Evolutionary conservation across 2,888 invertebrate genomes (phyloP).

Genomic region (Apamea sordens): DNA sequence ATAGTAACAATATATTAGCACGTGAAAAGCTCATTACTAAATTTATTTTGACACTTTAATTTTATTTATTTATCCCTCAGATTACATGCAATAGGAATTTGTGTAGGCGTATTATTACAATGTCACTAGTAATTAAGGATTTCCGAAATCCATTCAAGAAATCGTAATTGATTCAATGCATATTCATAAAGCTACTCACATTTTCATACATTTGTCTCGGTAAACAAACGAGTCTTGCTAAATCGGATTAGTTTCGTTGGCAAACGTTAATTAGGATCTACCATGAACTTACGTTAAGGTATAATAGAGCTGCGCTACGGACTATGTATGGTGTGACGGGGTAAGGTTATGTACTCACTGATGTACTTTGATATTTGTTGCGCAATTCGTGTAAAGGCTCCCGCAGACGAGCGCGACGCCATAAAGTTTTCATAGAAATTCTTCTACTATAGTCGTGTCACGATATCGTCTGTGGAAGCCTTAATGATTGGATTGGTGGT

Average conservation of each 20-base stretch:
- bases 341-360: conserved; percentile 12
- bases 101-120: conserved; percentile 44
- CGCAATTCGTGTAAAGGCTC: neutral
- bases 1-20: neutral
- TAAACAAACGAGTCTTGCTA: conserved; percentile 48
- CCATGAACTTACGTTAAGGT: conserved; percentile 52
- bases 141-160: conserved; percentile 60
- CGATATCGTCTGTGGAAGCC: neutral
- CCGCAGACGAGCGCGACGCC: neutral
- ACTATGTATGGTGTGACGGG: conserved; percentile 15
- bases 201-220: conserved; percentile 51
- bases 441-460: neutral
- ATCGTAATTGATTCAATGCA: conserved; percentile 56
- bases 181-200: conserved; percentile 42
- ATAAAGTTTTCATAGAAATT: neutral
- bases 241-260: conserved; percentile 48
- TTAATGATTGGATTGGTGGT: neutral
- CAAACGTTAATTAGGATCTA: conserved; percentile 39
- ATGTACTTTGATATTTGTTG: neutral
- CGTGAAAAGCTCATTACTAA: neutral
- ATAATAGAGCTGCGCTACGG: conserved; percentile 20
- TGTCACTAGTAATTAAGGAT: conserved; percentile 59
- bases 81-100: conserved; percentile 24
- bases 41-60: neutral
- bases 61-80: conserved; percentile 1